These are phyloP conservation scores for Epistrophe grossulariae DNA, from an alignment of 2,888 invertebrate species.

Conservation along the genomic window DNA sequence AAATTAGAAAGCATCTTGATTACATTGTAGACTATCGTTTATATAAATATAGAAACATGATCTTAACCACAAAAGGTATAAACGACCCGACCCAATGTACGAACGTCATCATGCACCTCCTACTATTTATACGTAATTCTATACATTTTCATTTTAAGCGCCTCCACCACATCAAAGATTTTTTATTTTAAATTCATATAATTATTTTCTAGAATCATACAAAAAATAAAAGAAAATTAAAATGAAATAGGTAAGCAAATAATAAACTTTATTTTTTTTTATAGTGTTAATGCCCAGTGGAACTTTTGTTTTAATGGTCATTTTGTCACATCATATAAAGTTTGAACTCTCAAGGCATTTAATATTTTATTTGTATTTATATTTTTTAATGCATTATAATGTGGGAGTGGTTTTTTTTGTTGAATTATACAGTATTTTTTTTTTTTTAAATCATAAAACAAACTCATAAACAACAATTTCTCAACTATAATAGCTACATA, in stretches of 20 bases:
- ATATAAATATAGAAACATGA: slow-evolving; percentile 30
- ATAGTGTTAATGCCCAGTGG: slow-evolving; percentile 7
- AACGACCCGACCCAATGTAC: not conserved
- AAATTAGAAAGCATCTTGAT: slow-evolving; percentile 26
- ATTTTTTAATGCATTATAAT: not conserved
- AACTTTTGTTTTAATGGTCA: not conserved
- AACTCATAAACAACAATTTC: not conserved
- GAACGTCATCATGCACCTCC: slow-evolving; percentile 10
- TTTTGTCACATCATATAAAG: slow-evolving; percentile 12
- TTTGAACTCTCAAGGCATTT: not conserved
- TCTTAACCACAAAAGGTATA: slow-evolving; percentile 5
- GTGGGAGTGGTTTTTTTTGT: not conserved
- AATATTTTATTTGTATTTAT: not conserved
- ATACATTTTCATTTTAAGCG: not conserved
- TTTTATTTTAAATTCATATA: not conserved
- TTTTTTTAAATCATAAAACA: not conserved
- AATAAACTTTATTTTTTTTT: slow-evolving; percentile 7
- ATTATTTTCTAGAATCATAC: not conserved
- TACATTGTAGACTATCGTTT: not conserved
- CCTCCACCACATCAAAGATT: slow-evolving; percentile 4
- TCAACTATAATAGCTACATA: not conserved
- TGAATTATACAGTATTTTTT: not conserved
- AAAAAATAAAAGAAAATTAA: not conserved
- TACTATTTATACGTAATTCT: not conserved
- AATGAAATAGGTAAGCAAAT: not conserved